Evolutionary conservation across 2,888 invertebrate genomes (phyloP).

Genomic region (Thymelicus acteon): DNA sequence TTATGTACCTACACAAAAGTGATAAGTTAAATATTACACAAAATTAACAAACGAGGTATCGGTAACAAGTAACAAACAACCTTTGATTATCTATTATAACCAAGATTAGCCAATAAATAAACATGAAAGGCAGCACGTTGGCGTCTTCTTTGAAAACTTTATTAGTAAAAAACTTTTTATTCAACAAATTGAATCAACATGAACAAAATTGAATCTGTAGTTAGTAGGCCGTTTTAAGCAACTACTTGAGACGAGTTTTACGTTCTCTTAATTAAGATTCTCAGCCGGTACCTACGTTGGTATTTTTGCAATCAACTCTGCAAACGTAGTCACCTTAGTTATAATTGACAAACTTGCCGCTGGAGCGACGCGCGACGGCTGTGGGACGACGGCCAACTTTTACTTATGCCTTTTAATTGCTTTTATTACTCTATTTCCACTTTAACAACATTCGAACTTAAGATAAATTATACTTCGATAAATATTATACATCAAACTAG

Average conservation of each 20-base stretch:
- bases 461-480: not conserved
- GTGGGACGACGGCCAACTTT: conserved; percentile 70
- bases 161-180: too few relatives aligned
- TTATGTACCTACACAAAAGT: not conserved
- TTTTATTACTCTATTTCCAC: conserved; percentile 69
- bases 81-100: too few relatives aligned
- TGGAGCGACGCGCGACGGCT: conserved; percentile 57
- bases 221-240: too few relatives aligned
- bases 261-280: conserved; percentile 14
- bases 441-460: conserved; percentile 49
- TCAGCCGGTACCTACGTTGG: not conserved
- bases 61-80: too few relatives aligned
- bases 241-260: conserved; percentile 1
- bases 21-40: not conserved
- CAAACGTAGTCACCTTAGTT: conserved; percentile 60
- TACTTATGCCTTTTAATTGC: conserved; percentile 76
- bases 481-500: too few relatives aligned
- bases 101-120: too few relatives aligned
- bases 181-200: too few relatives aligned
- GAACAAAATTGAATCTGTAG: too few relatives aligned
- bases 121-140: too few relatives aligned
- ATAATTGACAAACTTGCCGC: conserved; percentile 72
- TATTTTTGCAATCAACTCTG: conserved; percentile 31
- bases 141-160: too few relatives aligned
- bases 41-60: too few relatives aligned